Conservation (phyloP, 2,113 vertebrate species). For the Proteles cristata region DNA sequence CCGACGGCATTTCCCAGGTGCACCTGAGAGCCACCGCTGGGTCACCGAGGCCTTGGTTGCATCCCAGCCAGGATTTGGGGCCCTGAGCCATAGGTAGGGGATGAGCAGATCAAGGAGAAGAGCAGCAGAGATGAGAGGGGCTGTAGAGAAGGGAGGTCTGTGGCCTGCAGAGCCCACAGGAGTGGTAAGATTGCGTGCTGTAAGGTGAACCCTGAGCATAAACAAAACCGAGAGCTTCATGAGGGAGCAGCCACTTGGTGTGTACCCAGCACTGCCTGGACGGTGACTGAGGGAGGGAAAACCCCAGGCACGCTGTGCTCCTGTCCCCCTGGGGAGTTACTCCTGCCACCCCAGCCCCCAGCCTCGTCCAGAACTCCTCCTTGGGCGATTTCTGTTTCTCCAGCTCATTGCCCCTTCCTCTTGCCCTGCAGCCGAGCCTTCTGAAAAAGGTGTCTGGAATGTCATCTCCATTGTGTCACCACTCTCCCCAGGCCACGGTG, state of each 20-base stretch:
- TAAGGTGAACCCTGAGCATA: background rate
- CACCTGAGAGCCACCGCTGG: accelerated
- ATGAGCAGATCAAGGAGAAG: background rate
- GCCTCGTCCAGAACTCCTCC: background rate
- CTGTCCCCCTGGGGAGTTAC: background rate
- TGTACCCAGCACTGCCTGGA: background rate
- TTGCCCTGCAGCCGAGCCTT: no score
- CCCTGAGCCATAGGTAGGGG: background rate
- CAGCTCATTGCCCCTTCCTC: background rate
- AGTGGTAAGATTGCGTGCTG: background rate
- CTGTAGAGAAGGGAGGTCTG: background rate
- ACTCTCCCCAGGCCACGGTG: background rate
- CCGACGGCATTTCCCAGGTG: background rate
- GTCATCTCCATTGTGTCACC: background rate
- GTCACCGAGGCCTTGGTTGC: background rate
- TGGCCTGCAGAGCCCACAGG: background rate
- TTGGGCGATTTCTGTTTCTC: background rate
- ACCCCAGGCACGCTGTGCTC: accelerated
- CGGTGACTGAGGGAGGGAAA: background rate
- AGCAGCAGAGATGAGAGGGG: background rate
- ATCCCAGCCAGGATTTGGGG: background rate
- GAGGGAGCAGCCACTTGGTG: background rate
- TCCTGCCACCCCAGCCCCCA: background rate
- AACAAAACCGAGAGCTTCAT: background rate
- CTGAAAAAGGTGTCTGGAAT: background rate